Base-by-base conservation (phyloP, 2,888 invertebrate species). In the Anthophora plumipes region DNA sequence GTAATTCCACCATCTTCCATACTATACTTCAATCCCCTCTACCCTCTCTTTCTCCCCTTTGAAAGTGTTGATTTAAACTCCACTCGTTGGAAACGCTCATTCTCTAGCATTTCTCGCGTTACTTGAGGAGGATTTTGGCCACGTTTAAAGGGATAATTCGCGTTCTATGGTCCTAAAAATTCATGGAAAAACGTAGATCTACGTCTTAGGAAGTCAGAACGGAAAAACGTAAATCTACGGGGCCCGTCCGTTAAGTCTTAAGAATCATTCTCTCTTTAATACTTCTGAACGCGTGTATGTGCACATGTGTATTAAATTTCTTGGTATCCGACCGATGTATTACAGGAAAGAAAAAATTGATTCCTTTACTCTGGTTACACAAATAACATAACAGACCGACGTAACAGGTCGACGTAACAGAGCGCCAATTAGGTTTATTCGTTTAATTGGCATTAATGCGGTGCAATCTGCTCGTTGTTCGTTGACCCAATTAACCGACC, bases 391-490 rank as follows among this genome's bases (percentile, higher is more conserved):
- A 71, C 69, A n/a, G 59, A 41, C 22, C 64, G 52, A 64, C 77
- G 63, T 59, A 77, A 69, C 66, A 72, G 31, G n/a, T 31, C 64
- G 52, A 64, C 77, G 63, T 59, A 77, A 69, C 66, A 72, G 31
- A 31, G 31, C 59, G 52, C 50, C 48, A 48, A 60, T 78, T 72
- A 77, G 25, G 69, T 72, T 70, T 57, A 61, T 60, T 52, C 72
- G 43, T 80, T 72, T 55, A 67, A 79, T 77, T 69, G 78, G 69
- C 66, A 66, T 77, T 77, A 77, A 61, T 55, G 43, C 79, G 52
- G 37, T 14, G 60, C 37, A 60, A 52, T 31, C 20, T 59, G 67
- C 25, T 78, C 54, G 64, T 66, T 61, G 64, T 52, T 64, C 72
- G 64, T 68, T 69, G 79, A 68, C 72, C 72, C 41, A 69, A 64